Evolutionary conservation across 2,888 invertebrate genomes (phyloP).

Genomic region (Microchrysa polita): DNA sequence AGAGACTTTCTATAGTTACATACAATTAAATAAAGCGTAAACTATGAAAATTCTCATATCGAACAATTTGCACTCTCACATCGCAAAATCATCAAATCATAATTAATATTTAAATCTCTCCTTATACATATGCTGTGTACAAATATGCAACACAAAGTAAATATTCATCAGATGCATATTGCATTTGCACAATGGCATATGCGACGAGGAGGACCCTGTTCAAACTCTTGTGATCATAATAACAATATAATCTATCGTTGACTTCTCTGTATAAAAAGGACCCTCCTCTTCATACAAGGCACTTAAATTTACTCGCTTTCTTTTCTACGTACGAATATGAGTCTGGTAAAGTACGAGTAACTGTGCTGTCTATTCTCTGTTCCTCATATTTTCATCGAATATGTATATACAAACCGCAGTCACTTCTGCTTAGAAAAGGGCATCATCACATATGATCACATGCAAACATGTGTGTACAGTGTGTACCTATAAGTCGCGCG

Average conservation of each 20-base stretch:
- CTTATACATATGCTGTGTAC: background rate
- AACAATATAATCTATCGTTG: conserved; percentile 28
- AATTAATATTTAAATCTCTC: background rate
- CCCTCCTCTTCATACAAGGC: conserved; percentile 16
- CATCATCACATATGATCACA: conserved; percentile 11
- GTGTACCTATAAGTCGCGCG: conserved; percentile 1
- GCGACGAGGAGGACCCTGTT: conserved; percentile 12
- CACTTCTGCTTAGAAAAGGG: conserved; percentile 36
- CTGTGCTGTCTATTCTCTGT: background rate
- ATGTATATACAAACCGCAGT: conserved; percentile 30
- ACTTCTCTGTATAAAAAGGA: conserved; percentile 28
- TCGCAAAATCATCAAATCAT: conserved; percentile 5
- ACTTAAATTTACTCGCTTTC: background rate
- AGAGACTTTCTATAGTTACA: too few relatives aligned
- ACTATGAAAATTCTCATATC: too few relatives aligned
- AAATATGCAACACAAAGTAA: conserved; percentile 9
- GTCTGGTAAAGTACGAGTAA: too few relatives aligned
- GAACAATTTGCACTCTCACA: background rate
- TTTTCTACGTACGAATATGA: too few relatives aligned
- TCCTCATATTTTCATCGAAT: conserved; percentile 2
- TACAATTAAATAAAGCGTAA: too few relatives aligned
- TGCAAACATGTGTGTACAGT: conserved; percentile 10
- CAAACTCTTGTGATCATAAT: conserved; percentile 20
- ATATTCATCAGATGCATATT: conserved; percentile 33
- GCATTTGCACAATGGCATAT: background rate